phyloP scores from a whole-genome alignment of 2,888 invertebrate species.

The Hypercompe scribonia region DNA sequence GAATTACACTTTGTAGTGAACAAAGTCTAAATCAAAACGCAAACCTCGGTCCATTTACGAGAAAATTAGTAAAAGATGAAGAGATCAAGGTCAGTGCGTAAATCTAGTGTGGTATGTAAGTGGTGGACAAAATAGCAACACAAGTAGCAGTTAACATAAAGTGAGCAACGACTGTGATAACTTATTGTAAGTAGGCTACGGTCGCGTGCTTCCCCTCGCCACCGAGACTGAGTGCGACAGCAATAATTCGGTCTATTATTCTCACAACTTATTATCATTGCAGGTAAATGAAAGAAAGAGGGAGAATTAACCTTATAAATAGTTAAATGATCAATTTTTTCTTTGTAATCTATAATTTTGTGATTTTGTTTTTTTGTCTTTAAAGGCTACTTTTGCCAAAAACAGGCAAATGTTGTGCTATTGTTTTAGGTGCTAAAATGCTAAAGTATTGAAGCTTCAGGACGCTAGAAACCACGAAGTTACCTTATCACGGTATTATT shows the following conservation, averaged over 20 bases:
- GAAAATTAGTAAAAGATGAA: neutral
- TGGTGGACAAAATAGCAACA: neutral
- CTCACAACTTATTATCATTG: neutral
- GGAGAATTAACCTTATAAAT: neutral
- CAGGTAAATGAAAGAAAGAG: neutral
- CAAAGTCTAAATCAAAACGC: neutral
- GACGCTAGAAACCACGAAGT: neutral
- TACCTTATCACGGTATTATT: neutral
- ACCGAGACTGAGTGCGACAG: neutral
- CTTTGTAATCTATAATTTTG: neutral
- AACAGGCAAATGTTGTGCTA: neutral
- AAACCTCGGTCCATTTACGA: neutral
- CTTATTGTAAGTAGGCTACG: neutral
- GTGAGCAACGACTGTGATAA: neutral
- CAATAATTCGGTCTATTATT: neutral
- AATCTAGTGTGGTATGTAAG: neutral
- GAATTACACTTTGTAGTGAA: neutral
- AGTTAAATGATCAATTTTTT: neutral
- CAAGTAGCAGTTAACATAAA: neutral
- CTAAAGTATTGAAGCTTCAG: too few relatives aligned
- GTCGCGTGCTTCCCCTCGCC: neutral
- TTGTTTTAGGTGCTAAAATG: neutral
- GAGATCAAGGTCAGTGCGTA: neutral
- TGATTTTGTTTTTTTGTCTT: neutral
- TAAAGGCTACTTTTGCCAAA: neutral